phyloP scores from a whole-genome alignment of 2,888 invertebrate genomes.

The Rotaria socialis region DNA sequence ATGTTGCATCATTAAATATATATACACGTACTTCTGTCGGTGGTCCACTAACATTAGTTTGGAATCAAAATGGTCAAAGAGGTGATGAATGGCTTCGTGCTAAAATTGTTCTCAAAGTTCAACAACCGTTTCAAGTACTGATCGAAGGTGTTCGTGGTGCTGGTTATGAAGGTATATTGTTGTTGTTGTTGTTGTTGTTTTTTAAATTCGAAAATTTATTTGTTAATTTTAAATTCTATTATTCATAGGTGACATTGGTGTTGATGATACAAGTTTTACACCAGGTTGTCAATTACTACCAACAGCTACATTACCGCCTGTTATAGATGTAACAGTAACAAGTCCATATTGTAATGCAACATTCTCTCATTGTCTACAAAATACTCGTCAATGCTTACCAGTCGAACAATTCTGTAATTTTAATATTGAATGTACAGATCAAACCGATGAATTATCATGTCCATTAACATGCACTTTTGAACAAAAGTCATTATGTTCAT shows the following conservation, averaged over 20 bases:
- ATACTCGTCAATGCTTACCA: slow-evolving; percentile 39
- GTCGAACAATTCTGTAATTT: slow-evolving; percentile 47
- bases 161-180: background rate
- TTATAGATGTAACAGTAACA: slow-evolving; percentile 28
- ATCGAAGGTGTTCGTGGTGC: slow-evolving; percentile 43
- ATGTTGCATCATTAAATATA: slow-evolving; percentile 23
- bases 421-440: slow-evolving; percentile 47
- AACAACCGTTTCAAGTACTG: slow-evolving; percentile 40
- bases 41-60: slow-evolving; percentile 28
- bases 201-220: background rate
- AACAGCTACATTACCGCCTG: slow-evolving; percentile 34
- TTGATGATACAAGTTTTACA: slow-evolving; percentile 55
- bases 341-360: slow-evolving; percentile 27
- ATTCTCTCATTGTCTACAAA: slow-evolving; percentile 45
- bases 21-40: slow-evolving; percentile 40
- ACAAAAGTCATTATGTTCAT: slow-evolving; percentile 50
- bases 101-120: background rate
- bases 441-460: slow-evolving; percentile 47
- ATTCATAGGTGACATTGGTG: slow-evolving; percentile 47
- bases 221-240: background rate
- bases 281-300: slow-evolving; percentile 50
- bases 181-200: background rate
- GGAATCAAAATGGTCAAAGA: slow-evolving; percentile 27
- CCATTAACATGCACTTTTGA: slow-evolving; percentile 43
- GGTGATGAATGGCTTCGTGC: slow-evolving; percentile 28